These are phyloP conservation scores for Odontocerum albicorne DNA, from an alignment of 2,888 invertebrate genomes.

Conservation along the genomic window DNA sequence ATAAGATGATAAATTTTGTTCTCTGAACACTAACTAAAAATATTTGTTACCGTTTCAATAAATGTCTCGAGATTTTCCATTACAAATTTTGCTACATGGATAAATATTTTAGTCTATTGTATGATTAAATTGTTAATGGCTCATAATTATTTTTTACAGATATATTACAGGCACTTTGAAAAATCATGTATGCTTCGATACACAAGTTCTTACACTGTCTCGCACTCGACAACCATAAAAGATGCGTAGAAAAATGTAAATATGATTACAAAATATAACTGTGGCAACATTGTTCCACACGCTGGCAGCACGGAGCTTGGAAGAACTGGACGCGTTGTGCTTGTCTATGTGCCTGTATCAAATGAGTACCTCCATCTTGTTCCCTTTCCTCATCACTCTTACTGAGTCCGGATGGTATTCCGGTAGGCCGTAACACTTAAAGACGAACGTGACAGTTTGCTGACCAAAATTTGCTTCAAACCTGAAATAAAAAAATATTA, in stretches of 20 bases:
- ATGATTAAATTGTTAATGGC: too few relatives aligned
- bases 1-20: too few relatives aligned
- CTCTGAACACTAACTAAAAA: too few relatives aligned
- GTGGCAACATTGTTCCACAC: constrained; percentile 8
- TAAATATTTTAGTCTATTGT: too few relatives aligned
- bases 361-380: constrained; percentile 48
- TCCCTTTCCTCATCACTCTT: constrained; percentile 51
- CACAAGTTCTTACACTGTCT: not conserved
- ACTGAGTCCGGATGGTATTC: constrained; percentile 46
- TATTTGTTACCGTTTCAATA: too few relatives aligned
- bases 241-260: constrained; percentile 1
- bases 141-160: too few relatives aligned
- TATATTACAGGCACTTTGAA: constrained; percentile 16
- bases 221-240: constrained; percentile 5
- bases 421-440: constrained; percentile 69
- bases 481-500: constrained; percentile 47
- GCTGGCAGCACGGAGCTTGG: constrained; percentile 24
- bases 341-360: constrained; percentile 38
- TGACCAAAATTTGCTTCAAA: constrained; percentile 83
- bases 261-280: not conserved
- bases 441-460: constrained; percentile 77
- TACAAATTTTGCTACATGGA: too few relatives aligned
- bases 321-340: constrained; percentile 28
- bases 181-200: constrained; percentile 3
- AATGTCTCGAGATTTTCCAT: too few relatives aligned